Conservation (phyloP, 2,797 vertebrate genomes). For the Sebastes jordani region DNA sequence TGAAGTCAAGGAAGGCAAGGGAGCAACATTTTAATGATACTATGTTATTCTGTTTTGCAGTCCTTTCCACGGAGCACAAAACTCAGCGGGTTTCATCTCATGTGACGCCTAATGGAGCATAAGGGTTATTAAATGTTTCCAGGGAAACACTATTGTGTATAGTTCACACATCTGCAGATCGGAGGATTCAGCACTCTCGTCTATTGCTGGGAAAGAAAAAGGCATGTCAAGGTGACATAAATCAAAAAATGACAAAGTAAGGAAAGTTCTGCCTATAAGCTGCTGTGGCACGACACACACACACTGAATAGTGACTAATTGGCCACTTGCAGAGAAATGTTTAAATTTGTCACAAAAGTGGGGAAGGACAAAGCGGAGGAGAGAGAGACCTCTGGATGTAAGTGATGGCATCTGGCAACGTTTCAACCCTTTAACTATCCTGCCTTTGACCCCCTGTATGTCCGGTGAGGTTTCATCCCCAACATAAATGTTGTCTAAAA, state of each 20-base stretch:
- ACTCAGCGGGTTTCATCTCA: constrained; percentile 74
- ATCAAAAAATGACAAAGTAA: constrained; percentile 29
- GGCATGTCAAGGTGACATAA: constrained; percentile 73
- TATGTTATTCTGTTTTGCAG: constrained; percentile 67
- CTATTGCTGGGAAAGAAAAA: constrained; percentile 60
- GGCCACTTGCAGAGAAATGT: constrained; percentile 61
- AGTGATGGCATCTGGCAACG: constrained; percentile 70
- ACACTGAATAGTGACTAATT: constrained; percentile 71
- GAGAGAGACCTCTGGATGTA: constrained; percentile 62
- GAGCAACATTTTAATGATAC: constrained; percentile 79
- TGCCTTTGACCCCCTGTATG: constrained; percentile 58
- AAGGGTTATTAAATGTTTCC: constrained; percentile 81
- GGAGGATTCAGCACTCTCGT: constrained; percentile 61
- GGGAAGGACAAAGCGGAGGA: constrained; percentile 59
- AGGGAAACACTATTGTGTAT: constrained; percentile 53
- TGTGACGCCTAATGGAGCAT: constrained; percentile 78
- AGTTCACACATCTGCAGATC: constrained; percentile 65
- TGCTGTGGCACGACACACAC: constrained; percentile 40
- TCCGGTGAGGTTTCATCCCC: constrained; percentile 62
- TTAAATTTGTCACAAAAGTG: constrained; percentile 62
- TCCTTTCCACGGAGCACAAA: constrained; percentile 45
- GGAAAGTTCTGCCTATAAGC: constrained; percentile 60
- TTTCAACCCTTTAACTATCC: constrained; percentile 68
- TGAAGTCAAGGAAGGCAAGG: constrained; percentile 59
- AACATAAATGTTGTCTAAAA: constrained; percentile 74